Percentiles rank a stretch among this genome's conserved stretches.
Evolutionary conservation across 2,797 vertebrate species (phyloP).

Genomic region (Pipistrellus pipistrellus): DNA sequence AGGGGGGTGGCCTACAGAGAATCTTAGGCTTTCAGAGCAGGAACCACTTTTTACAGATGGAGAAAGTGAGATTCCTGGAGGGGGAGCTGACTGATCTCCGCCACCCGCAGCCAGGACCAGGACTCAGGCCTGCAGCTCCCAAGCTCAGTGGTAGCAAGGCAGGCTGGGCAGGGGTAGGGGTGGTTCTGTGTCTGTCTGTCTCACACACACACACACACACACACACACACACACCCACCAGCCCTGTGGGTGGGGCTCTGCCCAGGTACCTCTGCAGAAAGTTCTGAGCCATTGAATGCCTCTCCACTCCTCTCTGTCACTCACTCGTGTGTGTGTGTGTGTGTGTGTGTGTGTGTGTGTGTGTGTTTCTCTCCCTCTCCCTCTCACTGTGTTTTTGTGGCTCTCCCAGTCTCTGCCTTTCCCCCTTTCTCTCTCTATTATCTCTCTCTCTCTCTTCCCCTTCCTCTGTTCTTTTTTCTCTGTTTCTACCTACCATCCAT

Average conservation of each 20-base stretch:
- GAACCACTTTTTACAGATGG: not conserved
- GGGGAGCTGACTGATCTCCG: not conserved
- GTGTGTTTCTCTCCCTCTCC: not conserved
- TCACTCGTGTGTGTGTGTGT: not conserved
- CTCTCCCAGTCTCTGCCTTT: not conserved
- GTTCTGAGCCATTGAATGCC: not conserved
- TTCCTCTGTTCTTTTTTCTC: not conserved
- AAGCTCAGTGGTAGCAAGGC: not conserved
- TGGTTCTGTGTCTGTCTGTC: too few relatives aligned
- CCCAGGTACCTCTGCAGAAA: not conserved
- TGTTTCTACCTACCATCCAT: not conserved
- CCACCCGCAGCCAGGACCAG: not conserved
- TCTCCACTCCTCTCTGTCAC: not conserved
- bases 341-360: not conserved
- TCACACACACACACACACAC: too few relatives aligned
- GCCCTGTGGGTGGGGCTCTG: not conserved
- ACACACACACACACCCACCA: not conserved
- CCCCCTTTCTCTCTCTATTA: not conserved
- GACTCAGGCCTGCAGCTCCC: not conserved
- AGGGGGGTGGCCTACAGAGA: too few relatives aligned
- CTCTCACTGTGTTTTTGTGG: too few relatives aligned
- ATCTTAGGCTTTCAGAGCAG: not conserved
- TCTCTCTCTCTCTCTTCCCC: not conserved
- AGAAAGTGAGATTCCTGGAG: not conserved
- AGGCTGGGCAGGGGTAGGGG: not conserved